Evolutionary conservation across 2,888 invertebrate genomes (phyloP).

Genomic region (Nasonovia ribisnigri): DNA sequence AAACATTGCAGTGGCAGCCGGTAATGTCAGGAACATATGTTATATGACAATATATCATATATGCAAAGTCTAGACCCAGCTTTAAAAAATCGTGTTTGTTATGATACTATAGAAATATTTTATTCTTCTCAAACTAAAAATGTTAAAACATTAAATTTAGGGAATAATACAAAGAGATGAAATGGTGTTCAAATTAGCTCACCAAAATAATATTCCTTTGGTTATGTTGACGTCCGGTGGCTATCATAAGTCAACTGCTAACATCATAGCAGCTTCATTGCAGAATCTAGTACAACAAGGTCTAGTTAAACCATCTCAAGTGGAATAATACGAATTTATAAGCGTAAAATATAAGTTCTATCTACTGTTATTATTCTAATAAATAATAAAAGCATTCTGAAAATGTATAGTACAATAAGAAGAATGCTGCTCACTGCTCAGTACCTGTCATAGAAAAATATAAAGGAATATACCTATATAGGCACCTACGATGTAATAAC

Average conservation of each 20-base stretch:
- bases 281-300: conserved; percentile 79
- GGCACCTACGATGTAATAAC: neutral
- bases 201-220: conserved; percentile 78
- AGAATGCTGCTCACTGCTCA: neutral
- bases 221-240: conserved; percentile 92
- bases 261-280: conserved; percentile 87
- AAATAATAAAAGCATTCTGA: neutral
- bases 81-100: neutral
- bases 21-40: neutral
- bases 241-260: conserved; percentile 82
- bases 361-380: neutral
- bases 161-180: conserved; percentile 89
- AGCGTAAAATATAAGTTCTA: neutral
- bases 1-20: neutral
- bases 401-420: neutral
- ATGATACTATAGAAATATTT: neutral
- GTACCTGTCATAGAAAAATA: neutral
- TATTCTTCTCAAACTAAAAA: neutral
- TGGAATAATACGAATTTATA: conserved; percentile 7
- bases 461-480: neutral
- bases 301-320: conserved; percentile 71
- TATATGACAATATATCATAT: neutral
- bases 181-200: conserved; percentile 82
- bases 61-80: neutral
- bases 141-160: conserved; percentile 71